These are phyloP conservation scores for Austrolebias charrua DNA, from an alignment of 2,797 vertebrate genomes.

Conservation along the genomic window DNA sequence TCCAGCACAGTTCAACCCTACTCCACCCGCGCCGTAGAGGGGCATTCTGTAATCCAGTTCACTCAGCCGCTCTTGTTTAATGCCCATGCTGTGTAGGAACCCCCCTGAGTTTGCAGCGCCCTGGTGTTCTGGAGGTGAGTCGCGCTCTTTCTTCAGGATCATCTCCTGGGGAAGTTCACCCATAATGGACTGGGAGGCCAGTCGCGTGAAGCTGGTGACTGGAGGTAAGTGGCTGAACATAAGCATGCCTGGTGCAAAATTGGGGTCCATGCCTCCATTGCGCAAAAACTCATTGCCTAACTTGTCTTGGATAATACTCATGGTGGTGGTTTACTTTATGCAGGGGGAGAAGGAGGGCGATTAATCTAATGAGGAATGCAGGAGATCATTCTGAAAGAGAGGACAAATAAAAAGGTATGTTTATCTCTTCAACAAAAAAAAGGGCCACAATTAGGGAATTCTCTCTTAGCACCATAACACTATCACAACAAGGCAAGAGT, in stretches of 20 bases:
- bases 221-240: slow-evolving; percentile 99
- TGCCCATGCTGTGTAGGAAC: slow-evolving; percentile 87
- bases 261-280: slow-evolving; percentile 92
- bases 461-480: too few species aligned
- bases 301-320: slow-evolving; percentile 90
- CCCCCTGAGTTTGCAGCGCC: slow-evolving; percentile 61
- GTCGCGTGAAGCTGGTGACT: slow-evolving; percentile 94
- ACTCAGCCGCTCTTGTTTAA: slow-evolving; percentile 93
- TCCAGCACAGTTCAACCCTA: slow-evolving; percentile 65
- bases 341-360: slow-evolving; percentile 60
- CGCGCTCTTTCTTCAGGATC: slow-evolving; percentile 96
- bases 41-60: slow-evolving; percentile 89
- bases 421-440: background rate
- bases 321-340: slow-evolving; percentile 69
- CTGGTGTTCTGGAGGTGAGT: slow-evolving; percentile 83
- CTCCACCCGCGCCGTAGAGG: slow-evolving; percentile 69
- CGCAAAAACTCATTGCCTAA: slow-evolving; percentile 92
- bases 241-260: slow-evolving; percentile 92
- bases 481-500: too few species aligned
- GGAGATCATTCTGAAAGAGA: slow-evolving; percentile 70
- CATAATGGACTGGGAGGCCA: slow-evolving; percentile 86
- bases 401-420: slow-evolving; percentile 3
- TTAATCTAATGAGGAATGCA: slow-evolving; percentile 67
- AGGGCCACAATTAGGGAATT: background rate
- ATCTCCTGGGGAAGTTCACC: slow-evolving; percentile 88